Percentiles rank a stretch among this genome's conserved stretches.
Conservation (phyloP, 2,797 vertebrate species). For the Glossophaga mutica region DNA sequence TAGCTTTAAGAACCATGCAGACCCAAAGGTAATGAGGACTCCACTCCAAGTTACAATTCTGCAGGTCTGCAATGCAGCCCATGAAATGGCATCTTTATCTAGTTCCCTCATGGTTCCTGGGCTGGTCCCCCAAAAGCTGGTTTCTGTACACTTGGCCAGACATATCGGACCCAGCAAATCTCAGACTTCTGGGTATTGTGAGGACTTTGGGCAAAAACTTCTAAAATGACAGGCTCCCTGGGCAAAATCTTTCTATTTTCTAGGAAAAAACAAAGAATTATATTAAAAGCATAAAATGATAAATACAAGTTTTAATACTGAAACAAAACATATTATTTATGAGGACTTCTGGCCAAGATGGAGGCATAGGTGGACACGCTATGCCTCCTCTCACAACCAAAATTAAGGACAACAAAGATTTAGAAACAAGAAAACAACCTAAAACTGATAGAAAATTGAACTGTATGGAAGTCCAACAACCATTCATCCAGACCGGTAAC, state of each 20-base stretch:
- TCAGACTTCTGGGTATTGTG: background rate
- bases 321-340: too few species aligned
- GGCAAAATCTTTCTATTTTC: background rate
- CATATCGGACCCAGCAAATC: background rate
- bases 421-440: too few species aligned
- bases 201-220: background rate
- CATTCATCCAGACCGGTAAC: too few species aligned
- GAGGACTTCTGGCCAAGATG: too few species aligned
- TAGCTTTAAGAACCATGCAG: background rate
- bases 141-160: background rate
- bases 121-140: background rate
- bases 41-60: background rate
- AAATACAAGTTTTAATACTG: too few species aligned
- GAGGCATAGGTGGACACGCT: too few species aligned
- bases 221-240: background rate
- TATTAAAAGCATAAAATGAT: too few species aligned
- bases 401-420: too few species aligned
- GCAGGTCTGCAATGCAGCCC: background rate
- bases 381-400: too few species aligned
- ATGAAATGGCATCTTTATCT: background rate
- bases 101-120: background rate
- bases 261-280: too few species aligned
- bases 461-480: too few species aligned
- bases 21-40: background rate
- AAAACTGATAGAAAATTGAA: too few species aligned